phyloP scores from a whole-genome alignment of 2,888 invertebrate genomes.

The Mesodorylaimus sp. region DNA sequence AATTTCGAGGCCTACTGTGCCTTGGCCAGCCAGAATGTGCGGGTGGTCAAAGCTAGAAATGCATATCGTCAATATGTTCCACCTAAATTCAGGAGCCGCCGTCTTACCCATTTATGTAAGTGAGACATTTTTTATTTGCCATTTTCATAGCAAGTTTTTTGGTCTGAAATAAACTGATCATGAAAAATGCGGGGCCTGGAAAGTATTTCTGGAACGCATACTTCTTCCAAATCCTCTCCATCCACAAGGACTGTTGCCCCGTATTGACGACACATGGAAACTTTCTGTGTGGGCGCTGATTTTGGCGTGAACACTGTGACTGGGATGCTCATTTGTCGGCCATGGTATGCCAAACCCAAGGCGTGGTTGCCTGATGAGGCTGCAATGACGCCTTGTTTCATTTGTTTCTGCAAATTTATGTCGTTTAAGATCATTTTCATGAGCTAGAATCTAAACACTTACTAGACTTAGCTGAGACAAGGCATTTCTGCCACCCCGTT shows the following conservation, averaged over 20 bases:
- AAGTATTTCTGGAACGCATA: no score
- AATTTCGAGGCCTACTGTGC: slow-evolving; percentile 78
- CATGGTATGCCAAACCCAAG: slow-evolving; percentile 60
- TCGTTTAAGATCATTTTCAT: no score
- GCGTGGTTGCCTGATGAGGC: slow-evolving; percentile 90
- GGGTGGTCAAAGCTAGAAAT: slow-evolving; percentile 86
- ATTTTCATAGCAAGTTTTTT: slow-evolving; percentile 57
- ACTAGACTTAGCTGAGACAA: slow-evolving; percentile 10
- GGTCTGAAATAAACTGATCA: slow-evolving; percentile 39
- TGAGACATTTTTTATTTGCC: slow-evolving; percentile 48
- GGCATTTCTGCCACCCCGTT: slow-evolving; percentile 58
- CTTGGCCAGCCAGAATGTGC: slow-evolving; percentile 81
- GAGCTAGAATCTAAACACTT: no score
- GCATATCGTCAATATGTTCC: no score
- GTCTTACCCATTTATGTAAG: slow-evolving; percentile 71
- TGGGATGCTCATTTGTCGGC: slow-evolving; percentile 47
- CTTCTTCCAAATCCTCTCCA: slow-evolving; percentile 37
- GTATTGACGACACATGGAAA: slow-evolving; percentile 62
- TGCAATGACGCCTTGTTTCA: slow-evolving; percentile 60
- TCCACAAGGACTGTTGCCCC: slow-evolving; percentile 65
- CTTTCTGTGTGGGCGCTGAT: slow-evolving; percentile 85
- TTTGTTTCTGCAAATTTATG: slow-evolving; percentile 51
- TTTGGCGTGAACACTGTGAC: slow-evolving; percentile 84
- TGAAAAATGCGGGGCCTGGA: no score
- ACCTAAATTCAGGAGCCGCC: no score